Base-by-base conservation (phyloP, 2,888 invertebrate species). In the Nycteola revayana region DNA sequence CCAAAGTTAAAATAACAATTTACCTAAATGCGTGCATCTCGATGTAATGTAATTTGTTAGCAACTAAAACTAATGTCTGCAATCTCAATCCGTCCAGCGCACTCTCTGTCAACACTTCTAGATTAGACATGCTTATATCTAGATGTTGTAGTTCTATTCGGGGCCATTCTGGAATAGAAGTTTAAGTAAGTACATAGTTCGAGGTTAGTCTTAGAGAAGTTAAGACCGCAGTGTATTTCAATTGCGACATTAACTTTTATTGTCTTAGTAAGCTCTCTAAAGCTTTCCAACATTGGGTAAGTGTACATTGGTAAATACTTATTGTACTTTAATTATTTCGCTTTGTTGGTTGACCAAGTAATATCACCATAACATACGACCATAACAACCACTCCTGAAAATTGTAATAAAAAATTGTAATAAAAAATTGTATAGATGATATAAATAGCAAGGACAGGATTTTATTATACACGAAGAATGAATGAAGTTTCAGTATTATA, bases 11-110 rank as follows among this genome's bases (percentile, higher is more conserved):
- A 49, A 51, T 38, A 30, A 28, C 28, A 27, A 50, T 37, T 66
- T 78, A 96, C 96, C 93, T 92, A 75, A 96, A 93, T 60, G 95
- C 93, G 75, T 93, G 92, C 50, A 93, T 93, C 48, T 94, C 94
- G 71, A 96, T 93, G 77, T 92, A 92, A 78, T 94, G 92, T 63
- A 96, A 90, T 82, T 93, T 92, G 87, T 96, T 96, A 84, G 94
- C 95, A 86, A 95, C 93, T 73, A 96, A 85, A 63, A 95, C 93
- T 51, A 96, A 90, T 39, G 95, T 94, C 78, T 96, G 95, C 51
- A 96, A 90, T 66, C 92, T 91, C 60, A 93, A 88, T 49, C 93
- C 93, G 50, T 93, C 94, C 65, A 95, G 89, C 43, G 94, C 94
- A 72, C 95, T 95, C 66, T 94, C 94, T 60, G 96, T 94, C 63